Evolutionary conservation across 2,113 vertebrate species (phyloP).

Genomic region (Siniperca knerii): DNA sequence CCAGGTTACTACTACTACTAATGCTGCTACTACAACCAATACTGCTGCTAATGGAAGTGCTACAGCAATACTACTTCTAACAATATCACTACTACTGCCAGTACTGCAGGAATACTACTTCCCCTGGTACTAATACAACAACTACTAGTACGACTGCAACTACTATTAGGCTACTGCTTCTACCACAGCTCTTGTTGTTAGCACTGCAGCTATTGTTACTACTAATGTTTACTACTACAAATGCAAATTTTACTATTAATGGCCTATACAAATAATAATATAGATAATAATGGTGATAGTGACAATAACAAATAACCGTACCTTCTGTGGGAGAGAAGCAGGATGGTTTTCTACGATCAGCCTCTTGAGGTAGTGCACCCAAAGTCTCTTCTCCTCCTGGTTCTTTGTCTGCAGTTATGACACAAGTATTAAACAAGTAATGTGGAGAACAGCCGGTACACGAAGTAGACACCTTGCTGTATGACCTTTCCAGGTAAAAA

Average conservation of each 20-base stretch:
- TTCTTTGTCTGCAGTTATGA: constrained; percentile 86
- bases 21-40: neutral
- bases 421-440: neutral
- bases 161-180: no score
- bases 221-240: neutral
- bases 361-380: constrained; percentile 93
- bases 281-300: no score
- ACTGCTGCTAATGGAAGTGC: neutral
- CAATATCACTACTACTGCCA: neutral
- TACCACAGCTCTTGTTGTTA: no score
- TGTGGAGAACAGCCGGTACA: no score
- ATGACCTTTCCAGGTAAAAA: neutral
- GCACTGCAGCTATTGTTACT: no score
- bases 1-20: neutral
- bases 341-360: constrained; percentile 93
- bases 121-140: neutral
- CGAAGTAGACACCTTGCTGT: no score
- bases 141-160: no score
- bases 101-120: neutral
- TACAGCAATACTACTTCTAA: neutral
- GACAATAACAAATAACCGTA: constrained; percentile 37
- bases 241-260: no score
- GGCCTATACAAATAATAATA: no score
- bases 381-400: constrained; percentile 92
- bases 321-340: constrained; percentile 91